Percentiles rank a stretch among this genome's conserved stretches.
Evolutionary conservation across 2,888 invertebrate genomes (phyloP).

Genomic region (Stenolophus ochropezus): DNA sequence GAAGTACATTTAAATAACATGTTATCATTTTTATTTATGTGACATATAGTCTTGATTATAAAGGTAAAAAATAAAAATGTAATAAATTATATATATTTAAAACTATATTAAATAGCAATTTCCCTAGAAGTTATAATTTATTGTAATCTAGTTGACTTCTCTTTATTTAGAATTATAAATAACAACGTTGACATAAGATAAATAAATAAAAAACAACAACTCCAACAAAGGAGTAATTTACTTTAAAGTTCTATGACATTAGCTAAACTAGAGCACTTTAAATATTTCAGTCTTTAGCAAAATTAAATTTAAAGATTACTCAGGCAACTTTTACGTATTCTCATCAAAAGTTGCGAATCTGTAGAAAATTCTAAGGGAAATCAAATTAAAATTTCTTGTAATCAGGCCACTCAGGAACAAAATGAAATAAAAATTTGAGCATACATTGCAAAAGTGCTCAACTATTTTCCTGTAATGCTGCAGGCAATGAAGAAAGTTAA

Average conservation of each 20-base stretch:
- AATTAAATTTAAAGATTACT: not conserved
- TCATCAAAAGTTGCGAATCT: not conserved
- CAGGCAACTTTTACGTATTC: not conserved
- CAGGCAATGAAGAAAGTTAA: not conserved
- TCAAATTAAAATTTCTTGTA: slow-evolving; percentile 10
- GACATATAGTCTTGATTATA: slow-evolving; percentile 15
- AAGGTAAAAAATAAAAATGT: not conserved
- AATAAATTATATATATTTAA: not conserved
- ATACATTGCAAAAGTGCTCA: not conserved
- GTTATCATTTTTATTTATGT: not conserved
- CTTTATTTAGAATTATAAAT: not conserved
- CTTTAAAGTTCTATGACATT: not conserved
- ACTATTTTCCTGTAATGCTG: slow-evolving; percentile 2
- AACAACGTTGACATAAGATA: not conserved
- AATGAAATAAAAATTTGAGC: not conserved
- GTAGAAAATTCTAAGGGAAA: not conserved
- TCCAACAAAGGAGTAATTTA: not conserved
- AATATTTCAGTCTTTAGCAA: not conserved
- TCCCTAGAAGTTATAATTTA: not conserved
- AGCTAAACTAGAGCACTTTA: not conserved
- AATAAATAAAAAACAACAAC: not conserved
- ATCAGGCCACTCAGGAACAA: not conserved
- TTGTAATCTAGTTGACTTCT: not conserved
- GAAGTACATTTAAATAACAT: slow-evolving; percentile 18
- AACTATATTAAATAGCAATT: not conserved